Percentiles rank a stretch among this genome's conserved stretches.
phyloP scores from a whole-genome alignment of 1,140 invertebrate species.

The Atopsyche davidsoni region DNA sequence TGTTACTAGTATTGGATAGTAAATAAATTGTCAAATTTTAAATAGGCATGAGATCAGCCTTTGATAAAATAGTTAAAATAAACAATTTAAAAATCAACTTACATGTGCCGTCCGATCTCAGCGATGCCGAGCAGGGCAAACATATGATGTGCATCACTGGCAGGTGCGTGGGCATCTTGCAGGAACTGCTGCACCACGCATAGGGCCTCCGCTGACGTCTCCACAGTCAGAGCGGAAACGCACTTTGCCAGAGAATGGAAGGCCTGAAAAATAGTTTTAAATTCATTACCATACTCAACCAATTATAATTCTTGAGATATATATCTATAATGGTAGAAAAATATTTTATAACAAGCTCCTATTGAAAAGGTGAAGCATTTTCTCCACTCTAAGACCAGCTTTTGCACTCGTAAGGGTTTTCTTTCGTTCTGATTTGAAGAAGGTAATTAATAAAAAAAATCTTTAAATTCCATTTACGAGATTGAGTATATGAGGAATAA shows the following conservation, averaged over 20 bases:
- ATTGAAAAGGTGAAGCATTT: too few species aligned
- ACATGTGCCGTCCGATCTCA: constrained; percentile 93
- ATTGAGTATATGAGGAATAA: too few species aligned
- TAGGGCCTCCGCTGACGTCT: constrained; percentile 63
- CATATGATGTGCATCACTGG: constrained; percentile 77
- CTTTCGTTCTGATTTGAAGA: too few species aligned
- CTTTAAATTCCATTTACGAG: too few species aligned
- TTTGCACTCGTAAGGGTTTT: too few species aligned
- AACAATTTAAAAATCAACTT: constrained; percentile 47
- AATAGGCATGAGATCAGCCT: too few species aligned
- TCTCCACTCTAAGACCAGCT: too few species aligned
- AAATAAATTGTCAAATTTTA: too few species aligned
- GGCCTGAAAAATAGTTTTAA: constrained; percentile 50
- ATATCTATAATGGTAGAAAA: too few species aligned
- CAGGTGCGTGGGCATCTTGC: constrained; percentile 68
- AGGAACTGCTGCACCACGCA: constrained; percentile 83
- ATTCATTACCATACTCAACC: not conserved
- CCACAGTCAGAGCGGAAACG: constrained; percentile 85
- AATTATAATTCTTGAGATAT: not conserved
- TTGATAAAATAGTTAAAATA: too few species aligned
- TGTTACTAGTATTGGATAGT: constrained; percentile 1
- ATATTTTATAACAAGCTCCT: too few species aligned
- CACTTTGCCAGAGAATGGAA: constrained; percentile 92
- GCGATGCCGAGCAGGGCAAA: constrained; percentile 92
- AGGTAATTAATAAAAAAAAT: too few species aligned